phyloP scores from a whole-genome alignment of 1,140 invertebrate species.

The Ostrea edulis region DNA sequence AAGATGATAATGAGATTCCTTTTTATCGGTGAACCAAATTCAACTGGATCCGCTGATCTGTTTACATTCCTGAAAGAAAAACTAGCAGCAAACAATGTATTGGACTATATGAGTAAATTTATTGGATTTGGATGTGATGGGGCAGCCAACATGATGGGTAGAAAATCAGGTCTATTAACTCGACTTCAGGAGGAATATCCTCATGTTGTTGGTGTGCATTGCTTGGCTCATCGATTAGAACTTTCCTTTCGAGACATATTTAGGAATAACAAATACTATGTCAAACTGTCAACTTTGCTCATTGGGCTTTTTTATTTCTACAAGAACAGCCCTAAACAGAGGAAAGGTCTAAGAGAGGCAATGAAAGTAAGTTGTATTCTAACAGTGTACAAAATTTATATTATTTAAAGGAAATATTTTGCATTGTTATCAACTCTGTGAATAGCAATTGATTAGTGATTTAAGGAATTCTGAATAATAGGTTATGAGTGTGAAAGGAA shows the following conservation, averaged over 20 bases:
- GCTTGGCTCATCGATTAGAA: neutral
- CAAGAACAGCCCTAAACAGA: constrained; percentile 27
- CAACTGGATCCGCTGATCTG: neutral
- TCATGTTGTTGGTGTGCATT: neutral
- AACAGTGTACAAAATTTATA: neutral
- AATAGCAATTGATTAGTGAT: neutral
- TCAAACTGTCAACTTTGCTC: neutral
- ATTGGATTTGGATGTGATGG: constrained; percentile 34
- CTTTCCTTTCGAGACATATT: neutral
- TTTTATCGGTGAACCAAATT: neutral
- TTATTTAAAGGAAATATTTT: neutral
- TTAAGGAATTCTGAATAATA: too few relatives aligned
- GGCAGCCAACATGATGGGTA: neutral
- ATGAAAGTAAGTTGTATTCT: neutral
- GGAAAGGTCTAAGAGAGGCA: neutral
- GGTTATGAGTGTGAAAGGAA: neutral
- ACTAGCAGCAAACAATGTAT: neutral
- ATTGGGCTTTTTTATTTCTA: constrained; percentile 31
- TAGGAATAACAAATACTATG: neutral
- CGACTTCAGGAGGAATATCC: neutral
- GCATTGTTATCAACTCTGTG: neutral
- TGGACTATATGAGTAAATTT: neutral
- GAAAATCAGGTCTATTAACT: neutral
- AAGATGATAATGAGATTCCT: neutral
- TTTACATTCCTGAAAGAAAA: neutral